These are phyloP conservation scores for Trachelus iudaicus DNA, from an alignment of 2,888 invertebrate genomes.

Conservation along the genomic window DNA sequence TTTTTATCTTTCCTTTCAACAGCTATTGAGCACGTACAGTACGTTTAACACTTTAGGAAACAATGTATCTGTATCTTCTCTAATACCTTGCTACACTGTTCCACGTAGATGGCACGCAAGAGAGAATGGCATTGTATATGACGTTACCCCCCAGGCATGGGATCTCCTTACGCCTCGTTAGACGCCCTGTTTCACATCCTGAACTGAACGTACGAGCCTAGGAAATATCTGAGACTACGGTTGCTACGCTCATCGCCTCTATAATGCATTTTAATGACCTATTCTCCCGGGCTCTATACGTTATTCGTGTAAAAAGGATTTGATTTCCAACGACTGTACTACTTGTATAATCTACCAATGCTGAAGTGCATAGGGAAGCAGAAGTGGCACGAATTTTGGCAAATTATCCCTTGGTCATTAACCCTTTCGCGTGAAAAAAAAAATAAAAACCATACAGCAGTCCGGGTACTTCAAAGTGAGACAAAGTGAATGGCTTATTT, in stretches of 20 bases:
- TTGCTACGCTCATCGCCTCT: conserved; percentile 30
- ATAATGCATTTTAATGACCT: conserved; percentile 51
- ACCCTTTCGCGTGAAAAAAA: too few relatives aligned
- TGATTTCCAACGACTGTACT: conserved; percentile 29
- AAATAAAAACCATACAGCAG: too few relatives aligned
- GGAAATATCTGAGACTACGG: conserved; percentile 1
- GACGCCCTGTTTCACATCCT: conserved; percentile 51
- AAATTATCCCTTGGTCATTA: too few relatives aligned
- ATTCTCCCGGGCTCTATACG: conserved; percentile 29
- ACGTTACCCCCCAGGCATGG: conserved; percentile 42
- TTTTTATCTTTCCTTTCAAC: conserved; percentile 2
- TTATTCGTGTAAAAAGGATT: conserved; percentile 35
- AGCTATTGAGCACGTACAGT: too few relatives aligned
- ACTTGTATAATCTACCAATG: too few relatives aligned
- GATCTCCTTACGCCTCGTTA: conserved; percentile 55
- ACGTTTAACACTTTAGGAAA: too few relatives aligned
- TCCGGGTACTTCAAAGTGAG: too few relatives aligned
- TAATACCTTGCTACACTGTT: too few relatives aligned
- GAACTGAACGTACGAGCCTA: conserved; percentile 34
- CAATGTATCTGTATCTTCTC: too few relatives aligned
- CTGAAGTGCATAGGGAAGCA: too few relatives aligned
- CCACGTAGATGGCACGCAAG: conserved; percentile 5
- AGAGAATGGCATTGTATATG: conserved; percentile 41
- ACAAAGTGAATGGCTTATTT: too few relatives aligned
- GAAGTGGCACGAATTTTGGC: too few relatives aligned